A percentile compares a stretch with the other conserved stretches of the same genome.
Conservation (phyloP, 2,888 invertebrate genomes). For the Amblyjoppa proteus region DNA sequence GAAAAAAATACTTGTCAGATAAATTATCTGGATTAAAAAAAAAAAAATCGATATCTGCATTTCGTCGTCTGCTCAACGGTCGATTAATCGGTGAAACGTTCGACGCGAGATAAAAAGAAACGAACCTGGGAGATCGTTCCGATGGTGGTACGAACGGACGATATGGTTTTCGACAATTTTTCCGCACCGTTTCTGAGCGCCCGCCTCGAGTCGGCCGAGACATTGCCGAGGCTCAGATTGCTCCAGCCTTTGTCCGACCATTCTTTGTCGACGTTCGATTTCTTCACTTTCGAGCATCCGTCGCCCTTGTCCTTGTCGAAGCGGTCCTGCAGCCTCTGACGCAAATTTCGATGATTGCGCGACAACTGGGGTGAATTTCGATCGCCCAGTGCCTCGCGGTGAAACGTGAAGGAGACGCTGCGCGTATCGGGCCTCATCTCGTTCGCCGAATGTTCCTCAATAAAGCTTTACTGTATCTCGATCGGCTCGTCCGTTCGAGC, state of each 20-base stretch:
- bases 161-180: conserved; percentile 89
- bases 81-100: too few relatives aligned
- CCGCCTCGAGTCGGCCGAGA: conserved; percentile 88
- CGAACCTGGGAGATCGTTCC: conserved; percentile 89
- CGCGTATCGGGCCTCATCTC: conserved; percentile 83
- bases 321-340: conserved; percentile 82
- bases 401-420: conserved; percentile 83
- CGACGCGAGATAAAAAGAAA: neutral
- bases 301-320: conserved; percentile 80
- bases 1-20: too few relatives aligned
- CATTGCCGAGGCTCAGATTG: conserved; percentile 80
- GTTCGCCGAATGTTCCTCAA: conserved; percentile 7
- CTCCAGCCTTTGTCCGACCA: conserved; percentile 79
- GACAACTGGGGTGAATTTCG: conserved; percentile 75
- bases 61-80: too few relatives aligned
- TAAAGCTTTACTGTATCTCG: neutral
- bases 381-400: conserved; percentile 78
- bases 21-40: too few relatives aligned
- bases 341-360: conserved; percentile 75
- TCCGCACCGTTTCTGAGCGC: conserved; percentile 89
- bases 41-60: too few relatives aligned
- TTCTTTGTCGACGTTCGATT: conserved; percentile 70
- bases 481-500: neutral
- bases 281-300: conserved; percentile 68
- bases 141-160: conserved; percentile 88